Evolutionary conservation across 2,797 vertebrate genomes (phyloP), one percentile per base, ranked within the genome.

Genomic region (Sebastes baramenuke): DNA sequence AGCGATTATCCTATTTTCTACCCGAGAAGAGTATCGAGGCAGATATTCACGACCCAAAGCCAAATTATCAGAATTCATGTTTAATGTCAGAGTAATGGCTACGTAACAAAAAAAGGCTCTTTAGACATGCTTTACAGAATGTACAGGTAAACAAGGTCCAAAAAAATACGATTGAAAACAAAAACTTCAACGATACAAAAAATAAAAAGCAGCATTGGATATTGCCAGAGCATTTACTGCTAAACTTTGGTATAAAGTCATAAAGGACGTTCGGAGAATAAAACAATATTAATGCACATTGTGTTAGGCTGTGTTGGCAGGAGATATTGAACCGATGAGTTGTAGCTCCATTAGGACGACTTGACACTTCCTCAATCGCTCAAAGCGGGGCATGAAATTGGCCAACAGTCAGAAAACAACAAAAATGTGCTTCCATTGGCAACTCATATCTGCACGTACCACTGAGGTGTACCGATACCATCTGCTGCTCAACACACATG

Each of bases 71-170:
- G 88, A 93, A 91, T 93, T 85, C 75, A 83, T 82, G 83, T 96
- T 96, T 96, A 95, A 94, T 95, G 89, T 92, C 94, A 82, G 90
- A 95, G 88, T 94, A 95, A 94, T 89, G 87, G 92, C 91, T 94
- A 93, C 71, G 87, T 94, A 94, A 94, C 88, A 94, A 93, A 94
- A 93, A 94, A 95, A 92, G 82, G 66, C 88, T 93, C 81, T 94
- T 94, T 91, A 90, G 85, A 95, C 94, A 96, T 95, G 95, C 94
- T 96, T 96, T 96, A 96, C 93, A 95, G 90, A 96, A 95, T 95
- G 90, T 96, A 96, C 94, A 96, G 66, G 85, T 89, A 94, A 91
- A 91, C 78, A 89, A 93, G 80, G 85, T 87, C 74, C 60, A 85
- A 86, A 92, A 85, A 93, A 91, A 85, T 77, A 87, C 22, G 74